phyloP scores from a whole-genome alignment of 2,797 vertebrate genomes.

The Melanogrammus aeglefinus region DNA sequence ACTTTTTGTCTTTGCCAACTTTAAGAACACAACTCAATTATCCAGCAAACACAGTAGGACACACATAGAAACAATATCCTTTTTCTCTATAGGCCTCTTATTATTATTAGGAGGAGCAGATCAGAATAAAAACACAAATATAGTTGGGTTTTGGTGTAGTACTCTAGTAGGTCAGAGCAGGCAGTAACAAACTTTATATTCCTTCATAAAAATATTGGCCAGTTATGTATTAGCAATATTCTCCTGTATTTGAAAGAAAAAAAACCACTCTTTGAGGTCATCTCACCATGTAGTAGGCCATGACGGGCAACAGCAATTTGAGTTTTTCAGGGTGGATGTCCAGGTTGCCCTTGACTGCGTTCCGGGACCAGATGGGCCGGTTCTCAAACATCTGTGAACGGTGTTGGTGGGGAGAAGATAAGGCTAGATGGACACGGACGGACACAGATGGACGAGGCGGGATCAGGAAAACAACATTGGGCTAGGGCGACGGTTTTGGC shows the following conservation, averaged over 20 bases:
- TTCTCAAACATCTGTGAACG: conserved; percentile 82
- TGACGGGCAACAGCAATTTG: conserved; percentile 84
- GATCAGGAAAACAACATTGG: not conserved
- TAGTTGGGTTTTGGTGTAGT: not conserved
- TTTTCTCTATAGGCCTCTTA: too few species aligned
- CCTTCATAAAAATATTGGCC: not conserved
- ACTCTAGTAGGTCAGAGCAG: not conserved
- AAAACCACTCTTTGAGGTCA: too few species aligned
- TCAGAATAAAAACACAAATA: not conserved
- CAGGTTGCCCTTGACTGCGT: conserved; percentile 89
- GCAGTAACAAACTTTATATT: not conserved
- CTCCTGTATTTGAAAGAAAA: not conserved
- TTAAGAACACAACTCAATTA: too few species aligned
- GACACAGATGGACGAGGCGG: too few species aligned
- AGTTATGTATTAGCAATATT: not conserved
- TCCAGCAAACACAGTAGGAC: too few species aligned
- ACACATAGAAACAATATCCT: too few species aligned
- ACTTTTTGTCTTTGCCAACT: too few species aligned
- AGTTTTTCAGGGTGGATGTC: conserved; percentile 93
- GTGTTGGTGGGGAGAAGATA: conserved; percentile 48
- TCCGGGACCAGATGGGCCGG: conserved; percentile 92
- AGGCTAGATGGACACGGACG: conserved; percentile 5
- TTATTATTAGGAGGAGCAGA: not conserved
- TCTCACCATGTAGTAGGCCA: conserved; percentile 96
- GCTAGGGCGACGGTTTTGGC: not conserved